Conservation (phyloP, 1,140 invertebrate genomes). For the Saccostrea echinata region DNA sequence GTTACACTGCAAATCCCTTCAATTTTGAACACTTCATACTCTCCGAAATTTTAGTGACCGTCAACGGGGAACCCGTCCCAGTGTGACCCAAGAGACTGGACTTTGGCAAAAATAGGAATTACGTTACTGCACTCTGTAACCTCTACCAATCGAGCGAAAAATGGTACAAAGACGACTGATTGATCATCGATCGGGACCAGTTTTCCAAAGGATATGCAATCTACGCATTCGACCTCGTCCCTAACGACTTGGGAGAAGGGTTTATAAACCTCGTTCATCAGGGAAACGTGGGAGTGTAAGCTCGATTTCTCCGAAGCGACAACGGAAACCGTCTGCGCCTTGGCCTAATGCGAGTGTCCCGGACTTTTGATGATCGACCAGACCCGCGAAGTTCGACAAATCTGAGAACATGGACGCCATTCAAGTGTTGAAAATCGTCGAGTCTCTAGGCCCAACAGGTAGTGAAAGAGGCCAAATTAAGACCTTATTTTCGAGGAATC, state of each 20-base stretch:
- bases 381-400: neutral
- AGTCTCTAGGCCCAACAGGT: too few species aligned
- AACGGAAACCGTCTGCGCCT: neutral
- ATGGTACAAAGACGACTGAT: too few species aligned
- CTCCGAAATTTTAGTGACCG: neutral
- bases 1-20: constrained; percentile 49
- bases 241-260: constrained; percentile 35
- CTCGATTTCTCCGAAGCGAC: constrained; percentile 6
- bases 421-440: neutral
- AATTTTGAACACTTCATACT: constrained; percentile 38
- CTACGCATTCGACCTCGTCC: constrained; percentile 26
- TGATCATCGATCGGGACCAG: too few species aligned
- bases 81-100: too few species aligned
- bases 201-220: neutral
- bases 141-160: too few species aligned
- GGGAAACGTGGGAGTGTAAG: constrained; percentile 42
- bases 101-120: too few species aligned
- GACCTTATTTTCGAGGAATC: neutral
- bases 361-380: neutral
- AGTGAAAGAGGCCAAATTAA: too few species aligned
- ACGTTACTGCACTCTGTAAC: too few species aligned
- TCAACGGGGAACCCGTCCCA: neutral
- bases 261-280: constrained; percentile 46
- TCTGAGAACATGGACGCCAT: neutral
- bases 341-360: constrained; percentile 3